A percentile compares a stretch with the other conserved stretches of the same genome.
Conservation (phyloP, 2,888 invertebrate genomes). For the Scelioninae gen. 2 region DNA sequence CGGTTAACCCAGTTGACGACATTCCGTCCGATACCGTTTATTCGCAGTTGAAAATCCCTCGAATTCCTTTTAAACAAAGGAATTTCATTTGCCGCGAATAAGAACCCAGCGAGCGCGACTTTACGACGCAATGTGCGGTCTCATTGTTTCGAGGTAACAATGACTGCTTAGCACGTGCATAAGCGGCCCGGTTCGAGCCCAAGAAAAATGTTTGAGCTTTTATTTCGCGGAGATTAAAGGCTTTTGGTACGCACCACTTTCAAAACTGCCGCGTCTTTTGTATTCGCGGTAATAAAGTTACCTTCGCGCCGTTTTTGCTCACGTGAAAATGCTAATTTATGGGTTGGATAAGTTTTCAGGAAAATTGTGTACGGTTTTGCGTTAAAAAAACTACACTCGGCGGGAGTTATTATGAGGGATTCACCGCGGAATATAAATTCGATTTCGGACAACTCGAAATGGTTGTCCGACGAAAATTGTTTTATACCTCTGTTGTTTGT, state of each 20-base stretch:
- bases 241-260: conserved; percentile 47
- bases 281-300: conserved; percentile 47
- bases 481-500: too few relatives aligned
- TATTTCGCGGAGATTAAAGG: conserved; percentile 53
- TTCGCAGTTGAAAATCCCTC: conserved; percentile 40
- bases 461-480: conserved; percentile 1
- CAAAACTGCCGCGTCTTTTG: conserved; percentile 51
- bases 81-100: conserved; percentile 53
- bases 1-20: conserved; percentile 31
- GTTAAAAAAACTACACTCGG: conserved; percentile 32
- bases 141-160: conserved; percentile 58
- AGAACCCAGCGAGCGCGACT: conserved; percentile 47
- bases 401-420: conserved; percentile 13
- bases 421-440: conserved; percentile 5
- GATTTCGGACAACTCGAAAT: conserved; percentile 8
- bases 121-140: conserved; percentile 45
- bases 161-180: conserved; percentile 55
- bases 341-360: conserved; percentile 41
- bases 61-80: conserved; percentile 49
- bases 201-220: conserved; percentile 58
- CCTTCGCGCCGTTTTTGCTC: conserved; percentile 41
- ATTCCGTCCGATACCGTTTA: conserved; percentile 28
- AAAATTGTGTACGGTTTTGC: conserved; percentile 38
- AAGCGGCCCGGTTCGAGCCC: conserved; percentile 51
- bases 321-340: conserved; percentile 52